A percentile compares a stretch with the other conserved stretches of the same genome.
These are phyloP conservation scores for Troilus luridus DNA, from an alignment of 2,888 invertebrate species.

Conservation along the genomic window DNA sequence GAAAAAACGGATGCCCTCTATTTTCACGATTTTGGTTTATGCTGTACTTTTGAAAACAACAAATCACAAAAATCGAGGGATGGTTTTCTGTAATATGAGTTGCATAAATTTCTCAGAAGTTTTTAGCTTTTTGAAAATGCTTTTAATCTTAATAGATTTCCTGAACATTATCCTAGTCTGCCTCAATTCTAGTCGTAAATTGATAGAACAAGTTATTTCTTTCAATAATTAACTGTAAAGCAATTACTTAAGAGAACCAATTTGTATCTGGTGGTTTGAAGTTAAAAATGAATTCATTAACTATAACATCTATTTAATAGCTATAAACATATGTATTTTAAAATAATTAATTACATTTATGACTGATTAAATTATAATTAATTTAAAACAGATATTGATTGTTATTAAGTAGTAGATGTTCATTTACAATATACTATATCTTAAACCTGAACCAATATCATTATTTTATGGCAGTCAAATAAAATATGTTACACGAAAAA, in stretches of 20 bases:
- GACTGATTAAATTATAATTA: background rate
- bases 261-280: background rate
- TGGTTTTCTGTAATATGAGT: background rate
- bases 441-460: constrained; percentile 17
- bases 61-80: too few species aligned
- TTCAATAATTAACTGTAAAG: background rate
- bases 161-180: background rate
- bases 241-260: background rate
- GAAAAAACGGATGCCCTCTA: too few species aligned
- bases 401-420: background rate
- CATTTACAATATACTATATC: background rate
- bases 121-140: background rate
- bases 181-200: background rate
- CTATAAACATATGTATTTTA: background rate
- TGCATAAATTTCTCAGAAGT: background rate
- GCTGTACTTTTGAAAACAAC: too few species aligned
- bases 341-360: background rate
- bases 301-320: background rate
- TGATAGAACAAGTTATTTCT: background rate
- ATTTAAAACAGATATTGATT: background rate
- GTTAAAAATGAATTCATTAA: background rate
- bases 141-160: background rate
- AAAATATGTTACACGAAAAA: background rate
- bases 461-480: background rate
- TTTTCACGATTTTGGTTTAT: too few species aligned